Evolutionary conservation across 1,140 invertebrate genomes (phyloP).

Genomic region (Trichogramma pretiosum): DNA sequence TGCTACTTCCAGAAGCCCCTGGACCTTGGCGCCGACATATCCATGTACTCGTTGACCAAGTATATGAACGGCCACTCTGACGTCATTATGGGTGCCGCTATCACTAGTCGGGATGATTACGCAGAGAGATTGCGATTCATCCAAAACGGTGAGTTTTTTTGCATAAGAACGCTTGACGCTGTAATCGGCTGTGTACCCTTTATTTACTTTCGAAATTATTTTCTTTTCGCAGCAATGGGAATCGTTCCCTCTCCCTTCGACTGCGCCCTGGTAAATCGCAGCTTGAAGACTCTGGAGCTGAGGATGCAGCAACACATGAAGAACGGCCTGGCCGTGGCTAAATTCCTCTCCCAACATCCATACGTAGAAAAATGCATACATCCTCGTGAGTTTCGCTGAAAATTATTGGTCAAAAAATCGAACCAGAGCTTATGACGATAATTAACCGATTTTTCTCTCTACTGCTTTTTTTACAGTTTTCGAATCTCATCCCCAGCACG

Average conservation of each 20-base stretch:
- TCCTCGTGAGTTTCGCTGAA: slow-evolving; percentile 52
- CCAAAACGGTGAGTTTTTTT: slow-evolving; percentile 69
- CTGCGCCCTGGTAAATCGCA: slow-evolving; percentile 86
- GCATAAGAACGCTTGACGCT: slow-evolving; percentile 7
- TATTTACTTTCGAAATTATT: too few species aligned
- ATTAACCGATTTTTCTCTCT: too few species aligned
- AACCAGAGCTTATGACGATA: slow-evolving; percentile 7
- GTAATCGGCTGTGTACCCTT: too few species aligned
- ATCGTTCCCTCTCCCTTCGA: slow-evolving; percentile 94
- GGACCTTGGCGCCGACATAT: slow-evolving; percentile 83
- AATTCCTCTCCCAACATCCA: slow-evolving; percentile 69
- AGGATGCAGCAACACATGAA: slow-evolving; percentile 85
- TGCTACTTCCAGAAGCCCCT: slow-evolving; percentile 91
- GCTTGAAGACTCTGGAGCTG: slow-evolving; percentile 86
- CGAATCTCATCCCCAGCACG: slow-evolving; percentile 84
- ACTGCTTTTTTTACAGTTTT: slow-evolving; percentile 58
- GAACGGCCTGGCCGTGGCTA: slow-evolving; percentile 68
- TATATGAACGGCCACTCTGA: slow-evolving; percentile 99
- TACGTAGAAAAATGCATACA: slow-evolving; percentile 75
- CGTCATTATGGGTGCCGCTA: slow-evolving; percentile 89
- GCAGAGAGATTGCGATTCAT: slow-evolving; percentile 68
- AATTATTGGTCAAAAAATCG: neutral
- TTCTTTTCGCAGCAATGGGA: slow-evolving; percentile 61
- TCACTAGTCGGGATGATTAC: slow-evolving; percentile 65
- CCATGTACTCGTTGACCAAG: slow-evolving; percentile 90